These are phyloP conservation scores for Rhea pennata DNA, from an alignment of 2,113 vertebrate species.

Conservation along the genomic window DNA sequence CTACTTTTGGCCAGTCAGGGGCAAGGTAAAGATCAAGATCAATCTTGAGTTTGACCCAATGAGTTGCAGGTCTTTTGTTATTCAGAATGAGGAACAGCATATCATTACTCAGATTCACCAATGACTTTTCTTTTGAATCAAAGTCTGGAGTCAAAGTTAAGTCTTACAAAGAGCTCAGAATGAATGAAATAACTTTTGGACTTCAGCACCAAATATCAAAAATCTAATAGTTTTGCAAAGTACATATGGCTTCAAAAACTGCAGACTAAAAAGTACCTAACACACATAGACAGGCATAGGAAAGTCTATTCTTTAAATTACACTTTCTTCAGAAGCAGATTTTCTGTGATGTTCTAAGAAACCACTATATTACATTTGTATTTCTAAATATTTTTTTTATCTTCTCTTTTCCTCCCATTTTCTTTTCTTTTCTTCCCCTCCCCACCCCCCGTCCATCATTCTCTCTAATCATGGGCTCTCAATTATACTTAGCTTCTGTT, in stretches of 20 bases:
- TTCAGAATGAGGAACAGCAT: background rate
- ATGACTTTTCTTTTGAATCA: background rate
- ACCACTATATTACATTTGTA: background rate
- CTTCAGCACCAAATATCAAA: background rate
- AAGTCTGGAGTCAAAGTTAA: background rate
- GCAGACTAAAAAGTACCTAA: background rate
- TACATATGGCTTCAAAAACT: background rate
- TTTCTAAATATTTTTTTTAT: background rate
- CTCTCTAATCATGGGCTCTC: background rate
- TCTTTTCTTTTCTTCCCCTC: too few species aligned
- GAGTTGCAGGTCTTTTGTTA: background rate
- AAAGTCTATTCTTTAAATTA: constrained; percentile 1
- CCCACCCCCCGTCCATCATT: background rate
- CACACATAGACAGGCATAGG: too few species aligned
- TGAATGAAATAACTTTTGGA: background rate
- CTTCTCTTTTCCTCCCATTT: background rate
- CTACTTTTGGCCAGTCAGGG: accelerated
- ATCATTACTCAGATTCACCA: background rate
- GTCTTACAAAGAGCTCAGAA: background rate
- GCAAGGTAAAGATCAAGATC: background rate
- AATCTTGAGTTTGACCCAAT: accelerated
- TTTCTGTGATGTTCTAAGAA: background rate
- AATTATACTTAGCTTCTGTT: background rate
- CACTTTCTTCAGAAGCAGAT: background rate
- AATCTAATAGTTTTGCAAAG: background rate